A percentile compares a stretch with the other conserved stretches of the same genome.
phyloP scores from a whole-genome alignment of 2,797 vertebrate genomes.

The Neoniphon sammara region DNA sequence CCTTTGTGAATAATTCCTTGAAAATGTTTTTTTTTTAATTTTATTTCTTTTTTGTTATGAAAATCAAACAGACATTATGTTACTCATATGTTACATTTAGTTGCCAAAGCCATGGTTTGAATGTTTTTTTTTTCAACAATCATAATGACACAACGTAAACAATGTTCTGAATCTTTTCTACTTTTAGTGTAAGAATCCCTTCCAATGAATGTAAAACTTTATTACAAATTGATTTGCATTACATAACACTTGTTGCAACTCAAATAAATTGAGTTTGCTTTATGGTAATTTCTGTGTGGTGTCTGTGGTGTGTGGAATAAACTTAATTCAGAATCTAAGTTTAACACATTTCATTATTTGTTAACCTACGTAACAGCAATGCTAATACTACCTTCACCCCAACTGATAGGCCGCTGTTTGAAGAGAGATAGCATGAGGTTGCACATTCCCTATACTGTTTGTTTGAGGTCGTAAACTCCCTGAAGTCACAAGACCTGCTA shows the following conservation, averaged over 20 bases:
- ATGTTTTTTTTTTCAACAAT: neutral
- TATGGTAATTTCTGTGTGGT: conserved; percentile 2
- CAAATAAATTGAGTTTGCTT: conserved; percentile 43
- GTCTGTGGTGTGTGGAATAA: neutral
- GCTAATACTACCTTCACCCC: neutral
- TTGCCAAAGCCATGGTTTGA: neutral
- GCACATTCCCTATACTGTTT: conserved; percentile 48
- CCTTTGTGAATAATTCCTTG: conserved; percentile 47
- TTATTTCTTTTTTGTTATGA: conserved; percentile 13
- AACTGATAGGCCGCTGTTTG: neutral
- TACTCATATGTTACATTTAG: conserved; percentile 18
- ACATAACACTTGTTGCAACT: conserved; percentile 30
- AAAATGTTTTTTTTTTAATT: conserved; percentile 6
- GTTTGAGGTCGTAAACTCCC: conserved; percentile 42
- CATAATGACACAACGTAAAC: neutral
- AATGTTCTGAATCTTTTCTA: conserved; percentile 34
- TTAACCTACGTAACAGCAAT: neutral
- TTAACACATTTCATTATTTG: neutral
- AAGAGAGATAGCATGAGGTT: neutral
- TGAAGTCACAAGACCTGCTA: conserved; percentile 38
- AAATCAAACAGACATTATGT: conserved; percentile 47
- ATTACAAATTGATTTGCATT: conserved; percentile 46
- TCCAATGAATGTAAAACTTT: conserved; percentile 52
- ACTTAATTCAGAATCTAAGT: neutral
- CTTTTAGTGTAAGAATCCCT: conserved; percentile 22